Evolutionary conservation across 2,797 vertebrate genomes (phyloP), one percentile per base, ranked within the genome.

Genomic region (Diplodus sargus): DNA sequence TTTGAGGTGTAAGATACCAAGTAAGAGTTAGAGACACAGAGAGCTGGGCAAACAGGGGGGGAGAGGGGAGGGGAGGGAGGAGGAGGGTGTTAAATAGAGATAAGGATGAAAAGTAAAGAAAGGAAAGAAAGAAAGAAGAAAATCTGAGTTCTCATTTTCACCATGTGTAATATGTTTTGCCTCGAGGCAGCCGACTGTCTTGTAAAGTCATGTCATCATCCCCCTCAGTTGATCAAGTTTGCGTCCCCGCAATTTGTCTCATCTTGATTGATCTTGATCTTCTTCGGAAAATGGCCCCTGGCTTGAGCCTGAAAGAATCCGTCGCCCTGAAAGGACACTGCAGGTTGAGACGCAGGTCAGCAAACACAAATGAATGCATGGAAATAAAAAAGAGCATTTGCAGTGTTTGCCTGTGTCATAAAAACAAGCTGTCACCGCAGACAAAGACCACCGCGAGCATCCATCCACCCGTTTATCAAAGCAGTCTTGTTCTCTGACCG

Each of bases 1-100:
- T 90, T 87, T 90, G 80, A 89, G 82, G 83, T 61, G 87, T 85
- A 87, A 85, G 87, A 88, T 74, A 82, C 72, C 75, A 82, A 85
- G 83, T 76, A 66, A 85, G 74, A 84, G 65, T 78, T 51, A 45
- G 75, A 85, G 83, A 79, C 64, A 72, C 65, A 82, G 74, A 54
- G 58, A 78, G 67, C 34, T 56, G 63, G 43, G 45, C 70, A 83
- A 69, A 76, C 69, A 22, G 25, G 45, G 45, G 16, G 34, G 54
- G 66, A 60, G 30, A n/a, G n/a, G n/a, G 8, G 30, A 8, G 30
- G 64, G 22, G 23, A 65, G 70, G 15, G 49, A 79, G 48, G 28
- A 22, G 57, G 53, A 71, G 68, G 57, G 68, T 83, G 79, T 68
- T 76, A 70, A 72, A 79, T 43, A 54, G 66, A 84, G 83, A 88